Percentiles rank a stretch among this genome's conserved stretches.
Conservation (phyloP, 2,113 vertebrate species). For the Nesoenas mayeri region DNA sequence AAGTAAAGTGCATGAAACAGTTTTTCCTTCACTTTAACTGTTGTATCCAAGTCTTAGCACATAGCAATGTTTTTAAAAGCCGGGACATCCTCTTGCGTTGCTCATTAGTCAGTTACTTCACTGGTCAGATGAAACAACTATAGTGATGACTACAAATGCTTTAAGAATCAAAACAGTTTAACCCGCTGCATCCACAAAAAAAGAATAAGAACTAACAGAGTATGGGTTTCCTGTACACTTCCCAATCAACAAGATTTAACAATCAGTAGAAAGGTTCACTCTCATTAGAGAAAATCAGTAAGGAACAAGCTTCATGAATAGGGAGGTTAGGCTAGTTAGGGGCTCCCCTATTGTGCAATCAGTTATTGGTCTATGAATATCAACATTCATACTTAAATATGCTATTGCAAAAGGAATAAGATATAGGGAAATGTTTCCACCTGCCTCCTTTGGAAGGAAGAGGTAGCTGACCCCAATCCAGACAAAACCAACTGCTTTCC, state of each 20-base stretch:
- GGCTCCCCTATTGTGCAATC: not conserved
- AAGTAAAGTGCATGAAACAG: constrained; percentile 81
- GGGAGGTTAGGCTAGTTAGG: not conserved
- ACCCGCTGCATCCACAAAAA: not conserved
- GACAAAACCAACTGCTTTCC: not conserved
- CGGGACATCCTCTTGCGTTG: not conserved
- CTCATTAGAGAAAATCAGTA: not conserved
- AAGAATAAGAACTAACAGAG: not conserved
- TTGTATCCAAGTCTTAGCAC: constrained; percentile 46
- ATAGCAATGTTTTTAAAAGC: not conserved
- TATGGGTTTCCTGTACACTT: not conserved
- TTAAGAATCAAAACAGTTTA: not conserved
- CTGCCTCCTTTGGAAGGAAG: not conserved
- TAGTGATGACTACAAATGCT: not conserved
- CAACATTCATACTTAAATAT: not conserved
- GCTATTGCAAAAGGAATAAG: not conserved
- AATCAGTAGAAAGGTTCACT: not conserved
- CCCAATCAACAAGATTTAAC: not conserved
- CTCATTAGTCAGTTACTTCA: constrained; percentile 31
- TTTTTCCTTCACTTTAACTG: constrained; percentile 51
- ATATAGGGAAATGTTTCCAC: not conserved
- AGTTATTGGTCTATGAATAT: not conserved
- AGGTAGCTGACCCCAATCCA: not conserved
- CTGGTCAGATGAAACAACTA: not conserved
- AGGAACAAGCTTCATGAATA: constrained; percentile 20